These are phyloP conservation scores for Crocodylus rhombifer DNA, from an alignment of 2,797 vertebrate species.

Conservation along the genomic window DNA sequence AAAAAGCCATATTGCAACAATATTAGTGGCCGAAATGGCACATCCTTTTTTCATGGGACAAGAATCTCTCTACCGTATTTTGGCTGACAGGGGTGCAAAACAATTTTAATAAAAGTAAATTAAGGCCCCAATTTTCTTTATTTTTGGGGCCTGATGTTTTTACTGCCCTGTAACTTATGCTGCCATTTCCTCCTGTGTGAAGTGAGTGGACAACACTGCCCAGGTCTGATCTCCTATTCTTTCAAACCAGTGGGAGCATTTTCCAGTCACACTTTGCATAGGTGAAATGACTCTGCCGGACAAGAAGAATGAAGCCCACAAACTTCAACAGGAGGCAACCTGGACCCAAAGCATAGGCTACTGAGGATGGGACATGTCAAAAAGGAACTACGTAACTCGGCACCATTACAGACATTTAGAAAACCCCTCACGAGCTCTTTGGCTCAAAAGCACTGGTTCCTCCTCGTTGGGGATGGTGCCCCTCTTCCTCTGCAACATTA, in stretches of 20 bases:
- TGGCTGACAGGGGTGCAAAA: neutral
- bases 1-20: neutral
- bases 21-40: neutral
- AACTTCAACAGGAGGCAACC: neutral
- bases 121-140: neutral
- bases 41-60: neutral
- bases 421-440: neutral
- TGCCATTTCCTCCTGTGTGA: neutral
- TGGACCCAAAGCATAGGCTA: neutral
- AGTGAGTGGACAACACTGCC: neutral
- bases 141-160: neutral
- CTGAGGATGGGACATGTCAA: neutral
- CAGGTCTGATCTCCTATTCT: neutral
- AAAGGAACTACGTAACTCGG: neutral
- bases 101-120: neutral
- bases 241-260: neutral
- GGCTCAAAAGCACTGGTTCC: neutral
- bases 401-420: neutral
- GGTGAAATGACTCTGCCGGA: neutral
- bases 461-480: neutral
- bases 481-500: neutral
- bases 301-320: neutral
- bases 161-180: neutral
- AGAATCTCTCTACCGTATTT: neutral
- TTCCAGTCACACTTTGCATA: neutral